Evolutionary conservation across 2,888 invertebrate species (phyloP).

Genomic region (Drosophila paramelanica): DNA sequence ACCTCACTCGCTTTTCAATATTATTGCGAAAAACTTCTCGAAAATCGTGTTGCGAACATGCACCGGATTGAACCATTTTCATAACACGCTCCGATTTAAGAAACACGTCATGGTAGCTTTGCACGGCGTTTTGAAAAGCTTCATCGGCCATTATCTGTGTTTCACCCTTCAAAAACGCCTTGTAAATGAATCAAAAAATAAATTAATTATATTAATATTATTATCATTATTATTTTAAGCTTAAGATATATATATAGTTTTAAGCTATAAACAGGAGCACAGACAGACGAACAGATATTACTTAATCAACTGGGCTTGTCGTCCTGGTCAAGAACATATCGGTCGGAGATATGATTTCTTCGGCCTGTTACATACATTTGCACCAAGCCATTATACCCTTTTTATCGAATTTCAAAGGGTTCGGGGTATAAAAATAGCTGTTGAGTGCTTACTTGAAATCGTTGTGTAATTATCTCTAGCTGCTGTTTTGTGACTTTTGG

Average conservation of each 20-base stretch:
- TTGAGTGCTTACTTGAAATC: constrained; percentile 92
- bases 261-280: too few species aligned
- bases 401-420: too few species aligned
- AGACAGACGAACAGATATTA: too few species aligned
- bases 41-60: constrained; percentile 99
- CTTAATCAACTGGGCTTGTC: too few species aligned
- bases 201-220: neutral
- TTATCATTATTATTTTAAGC: neutral
- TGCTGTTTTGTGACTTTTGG: constrained; percentile 98
- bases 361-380: too few species aligned
- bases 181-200: constrained; percentile 32
- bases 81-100: constrained; percentile 97
- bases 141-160: constrained; percentile 99
- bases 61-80: constrained; percentile 98
- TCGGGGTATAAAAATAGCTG: neutral
- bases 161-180: constrained; percentile 98
- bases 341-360: too few species aligned
- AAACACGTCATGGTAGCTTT: constrained; percentile 97
- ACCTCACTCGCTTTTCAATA: constrained; percentile 98
- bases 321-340: too few species aligned
- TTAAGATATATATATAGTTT: neutral
- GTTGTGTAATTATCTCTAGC: constrained; percentile 95
- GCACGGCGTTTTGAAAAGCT: constrained; percentile 99
- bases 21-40: constrained; percentile 99
- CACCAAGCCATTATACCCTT: too few species aligned